phyloP scores from a whole-genome alignment of 1,140 invertebrate genomes.

The Zaprionus taronus region DNA sequence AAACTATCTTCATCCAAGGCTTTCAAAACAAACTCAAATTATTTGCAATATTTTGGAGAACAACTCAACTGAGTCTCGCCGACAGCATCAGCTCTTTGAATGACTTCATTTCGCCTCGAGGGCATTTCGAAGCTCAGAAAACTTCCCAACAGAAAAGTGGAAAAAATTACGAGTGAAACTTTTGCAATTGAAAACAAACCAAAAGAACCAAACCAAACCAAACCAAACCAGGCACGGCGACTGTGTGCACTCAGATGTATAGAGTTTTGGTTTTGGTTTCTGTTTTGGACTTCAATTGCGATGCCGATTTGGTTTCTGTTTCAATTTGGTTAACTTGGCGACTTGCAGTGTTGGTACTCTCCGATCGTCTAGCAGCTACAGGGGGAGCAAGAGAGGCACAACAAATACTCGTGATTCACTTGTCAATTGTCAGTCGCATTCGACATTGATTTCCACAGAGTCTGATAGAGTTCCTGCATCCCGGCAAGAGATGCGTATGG shows the following conservation, averaged over 20 bases:
- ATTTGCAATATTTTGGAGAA: not conserved
- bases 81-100: not conserved
- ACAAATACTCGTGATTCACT: not conserved
- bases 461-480: not conserved
- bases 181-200: constrained; percentile 68
- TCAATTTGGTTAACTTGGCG: constrained; percentile 30
- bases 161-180: constrained; percentile 51
- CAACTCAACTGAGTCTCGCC: constrained; percentile 21
- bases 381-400: not conserved
- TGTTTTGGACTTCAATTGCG: constrained; percentile 9
- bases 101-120: constrained; percentile 26
- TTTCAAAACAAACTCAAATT: too few relatives aligned
- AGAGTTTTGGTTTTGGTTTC: constrained; percentile 37
- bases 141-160: constrained; percentile 10
- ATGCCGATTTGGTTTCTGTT: constrained; percentile 13
- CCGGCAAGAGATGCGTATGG: not conserved
- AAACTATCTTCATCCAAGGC: too few relatives aligned
- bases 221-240: constrained; percentile 2
- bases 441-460: not conserved
- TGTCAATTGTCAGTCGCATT: not conserved
- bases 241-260: constrained; percentile 49
- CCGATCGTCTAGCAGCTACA: too few relatives aligned
- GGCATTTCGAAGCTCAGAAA: constrained; percentile 12
- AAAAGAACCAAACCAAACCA: constrained; percentile 29
- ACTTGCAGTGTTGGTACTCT: constrained; percentile 1